Conservation (phyloP, 1,140 invertebrate species). For the Anthonomus grandis region DNA sequence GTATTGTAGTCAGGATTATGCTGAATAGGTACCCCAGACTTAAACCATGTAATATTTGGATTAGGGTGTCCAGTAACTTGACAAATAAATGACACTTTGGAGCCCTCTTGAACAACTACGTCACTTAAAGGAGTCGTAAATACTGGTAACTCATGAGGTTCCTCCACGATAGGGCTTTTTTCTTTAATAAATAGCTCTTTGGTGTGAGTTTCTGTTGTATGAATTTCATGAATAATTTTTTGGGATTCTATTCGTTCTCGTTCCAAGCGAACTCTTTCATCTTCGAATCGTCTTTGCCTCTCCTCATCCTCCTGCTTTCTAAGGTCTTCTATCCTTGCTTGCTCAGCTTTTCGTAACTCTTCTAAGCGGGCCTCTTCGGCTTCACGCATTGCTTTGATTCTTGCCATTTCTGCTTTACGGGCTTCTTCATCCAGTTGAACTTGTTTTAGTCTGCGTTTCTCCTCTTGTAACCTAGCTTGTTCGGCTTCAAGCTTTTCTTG, state of each 20-base stretch:
- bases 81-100: conserved; percentile 47
- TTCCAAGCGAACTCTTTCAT: conserved; percentile 30
- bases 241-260: conserved; percentile 18
- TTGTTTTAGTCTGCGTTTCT: conserved; percentile 21
- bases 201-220: conserved; percentile 32
- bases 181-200: conserved; percentile 25
- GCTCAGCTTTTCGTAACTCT: conserved; percentile 19
- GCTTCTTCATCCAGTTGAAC: conserved; percentile 29
- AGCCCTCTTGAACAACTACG: conserved; percentile 67
- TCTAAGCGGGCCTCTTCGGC: conserved; percentile 22
- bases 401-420: conserved; percentile 24
- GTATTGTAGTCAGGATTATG: conserved; percentile 54
- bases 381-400: conserved; percentile 27
- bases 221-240: conserved; percentile 23
- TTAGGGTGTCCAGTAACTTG: conserved; percentile 65
- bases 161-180: conserved; percentile 29
- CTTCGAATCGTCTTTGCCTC: conserved; percentile 16
- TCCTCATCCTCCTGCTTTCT: conserved; percentile 23
- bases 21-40: conserved; percentile 56
- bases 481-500: conserved; percentile 21
- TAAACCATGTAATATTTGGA: conserved; percentile 81
- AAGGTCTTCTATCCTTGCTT: conserved; percentile 44
- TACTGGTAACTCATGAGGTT: conserved; percentile 51
- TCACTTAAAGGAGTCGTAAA: conserved; percentile 66
- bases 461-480: conserved; percentile 44